These are phyloP conservation scores for Dermatophagoides farinae DNA, from an alignment of 1,140 invertebrate species.

Conservation along the genomic window DNA sequence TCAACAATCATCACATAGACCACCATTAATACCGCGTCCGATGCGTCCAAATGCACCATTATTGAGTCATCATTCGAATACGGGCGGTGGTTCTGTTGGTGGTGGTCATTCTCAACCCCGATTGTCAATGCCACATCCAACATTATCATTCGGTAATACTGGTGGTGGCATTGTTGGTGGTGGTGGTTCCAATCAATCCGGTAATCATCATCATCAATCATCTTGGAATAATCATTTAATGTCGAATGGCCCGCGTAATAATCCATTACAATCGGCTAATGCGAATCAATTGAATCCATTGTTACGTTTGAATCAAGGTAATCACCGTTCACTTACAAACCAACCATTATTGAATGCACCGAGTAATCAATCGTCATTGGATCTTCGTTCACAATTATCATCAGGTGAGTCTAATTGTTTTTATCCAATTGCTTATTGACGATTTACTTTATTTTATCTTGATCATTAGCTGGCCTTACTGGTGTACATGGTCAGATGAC, in stretches of 20 bases:
- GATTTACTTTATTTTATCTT: background rate
- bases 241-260: background rate
- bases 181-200: background rate
- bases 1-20: background rate
- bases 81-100: background rate
- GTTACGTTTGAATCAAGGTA: slow-evolving; percentile 3
- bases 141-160: background rate
- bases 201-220: background rate
- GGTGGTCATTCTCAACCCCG: background rate
- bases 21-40: background rate
- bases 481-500: too few relatives aligned
- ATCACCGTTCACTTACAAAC: background rate
- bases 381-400: slow-evolving; percentile 2
- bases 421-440: background rate
- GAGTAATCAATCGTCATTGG: background rate
- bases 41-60: too few relatives aligned
- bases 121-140: background rate
- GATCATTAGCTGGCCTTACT: background rate
- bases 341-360: background rate
- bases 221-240: background rate
- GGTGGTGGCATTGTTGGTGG: background rate
- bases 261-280: background rate
- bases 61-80: too few relatives aligned
- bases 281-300: background rate
- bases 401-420: background rate